Conservation (phyloP, 1,140 invertebrate genomes). For the Apocrypta bakeri region DNA sequence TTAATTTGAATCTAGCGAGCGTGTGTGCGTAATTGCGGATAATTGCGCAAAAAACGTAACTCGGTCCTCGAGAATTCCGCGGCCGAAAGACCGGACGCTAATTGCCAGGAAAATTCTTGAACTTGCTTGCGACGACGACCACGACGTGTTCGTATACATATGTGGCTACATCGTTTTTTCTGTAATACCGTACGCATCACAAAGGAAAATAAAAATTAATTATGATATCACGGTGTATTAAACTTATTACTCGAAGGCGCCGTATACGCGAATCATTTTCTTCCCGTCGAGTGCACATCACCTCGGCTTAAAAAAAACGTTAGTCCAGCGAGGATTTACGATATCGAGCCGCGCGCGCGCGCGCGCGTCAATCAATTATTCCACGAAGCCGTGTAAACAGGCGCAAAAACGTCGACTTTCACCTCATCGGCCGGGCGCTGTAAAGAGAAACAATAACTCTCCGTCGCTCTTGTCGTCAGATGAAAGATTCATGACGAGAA, state of each 20-base stretch:
- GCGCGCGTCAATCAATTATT: neutral
- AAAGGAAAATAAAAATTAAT: conserved; percentile 3
- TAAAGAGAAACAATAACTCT: neutral
- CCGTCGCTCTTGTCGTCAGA: neutral
- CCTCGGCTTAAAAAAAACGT: neutral
- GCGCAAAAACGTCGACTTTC: neutral
- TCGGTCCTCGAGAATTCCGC: conserved; percentile 6
- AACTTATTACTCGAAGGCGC: no score
- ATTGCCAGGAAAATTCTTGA: conserved; percentile 28
- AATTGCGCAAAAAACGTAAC: conserved; percentile 26
- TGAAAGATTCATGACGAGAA: conserved; percentile 24
- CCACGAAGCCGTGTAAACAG: neutral
- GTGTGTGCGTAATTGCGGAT: neutral
- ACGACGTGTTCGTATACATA: no score
- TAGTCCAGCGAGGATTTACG: neutral
- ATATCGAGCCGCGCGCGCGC: neutral
- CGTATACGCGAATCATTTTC: no score
- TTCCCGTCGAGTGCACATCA: no score
- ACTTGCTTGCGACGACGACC: neutral
- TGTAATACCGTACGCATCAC: neutral
- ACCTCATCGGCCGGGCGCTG: neutral
- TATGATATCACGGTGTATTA: neutral
- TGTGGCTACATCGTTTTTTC: neutral
- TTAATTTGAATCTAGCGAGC: conserved; percentile 45
- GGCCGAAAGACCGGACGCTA: neutral